phyloP scores from a whole-genome alignment of 2,797 vertebrate species.

The Rallus crepitans region DNA sequence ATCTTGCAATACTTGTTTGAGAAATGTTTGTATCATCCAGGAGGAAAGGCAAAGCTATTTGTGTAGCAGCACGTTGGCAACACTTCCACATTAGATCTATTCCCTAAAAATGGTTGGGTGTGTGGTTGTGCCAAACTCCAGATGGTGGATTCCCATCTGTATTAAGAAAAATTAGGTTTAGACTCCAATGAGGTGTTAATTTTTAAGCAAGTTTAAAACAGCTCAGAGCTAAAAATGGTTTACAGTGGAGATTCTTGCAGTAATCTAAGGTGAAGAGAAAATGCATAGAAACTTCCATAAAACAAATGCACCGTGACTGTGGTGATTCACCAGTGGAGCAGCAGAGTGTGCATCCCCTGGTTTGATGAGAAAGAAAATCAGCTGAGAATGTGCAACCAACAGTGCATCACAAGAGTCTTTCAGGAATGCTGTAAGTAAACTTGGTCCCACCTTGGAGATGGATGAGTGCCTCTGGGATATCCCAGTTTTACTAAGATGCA shows the following conservation, averaged over 20 bases:
- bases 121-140: neutral
- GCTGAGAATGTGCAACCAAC: neutral
- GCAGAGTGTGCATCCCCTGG: neutral
- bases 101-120: neutral
- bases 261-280: neutral
- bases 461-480: neutral
- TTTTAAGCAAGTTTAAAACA: neutral
- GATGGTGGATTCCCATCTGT: neutral
- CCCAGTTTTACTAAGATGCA: neutral
- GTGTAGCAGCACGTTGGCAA: neutral
- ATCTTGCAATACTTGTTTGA: neutral
- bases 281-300: neutral
- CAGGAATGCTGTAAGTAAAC: neutral
- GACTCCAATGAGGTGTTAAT: neutral
- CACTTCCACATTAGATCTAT: neutral
- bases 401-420: neutral
- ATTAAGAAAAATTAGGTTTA: constrained; percentile 8
- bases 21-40: neutral
- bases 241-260: neutral
- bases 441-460: neutral
- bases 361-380: neutral
- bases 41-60: constrained; percentile 15
- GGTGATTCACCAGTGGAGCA: neutral
- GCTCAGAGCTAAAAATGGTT: neutral
- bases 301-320: neutral